phyloP scores from a whole-genome alignment of 2,113 vertebrate species.

The Marmota monax region DNA sequence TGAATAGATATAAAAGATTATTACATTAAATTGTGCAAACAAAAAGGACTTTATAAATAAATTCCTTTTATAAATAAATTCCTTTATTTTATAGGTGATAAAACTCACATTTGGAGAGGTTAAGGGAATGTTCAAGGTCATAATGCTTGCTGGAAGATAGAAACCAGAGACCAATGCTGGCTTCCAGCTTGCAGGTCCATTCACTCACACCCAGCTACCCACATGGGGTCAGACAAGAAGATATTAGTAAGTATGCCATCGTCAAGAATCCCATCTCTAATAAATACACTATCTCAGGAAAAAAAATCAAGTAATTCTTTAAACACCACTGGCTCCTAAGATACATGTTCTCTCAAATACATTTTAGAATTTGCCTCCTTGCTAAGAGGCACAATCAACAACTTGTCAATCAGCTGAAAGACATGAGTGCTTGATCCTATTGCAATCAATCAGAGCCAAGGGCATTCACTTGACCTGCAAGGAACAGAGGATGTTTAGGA shows the following conservation, averaged over 20 bases:
- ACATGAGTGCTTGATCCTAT: background rate
- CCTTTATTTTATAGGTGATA: background rate
- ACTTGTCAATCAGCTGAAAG: constrained; percentile 62
- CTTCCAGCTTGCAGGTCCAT: background rate
- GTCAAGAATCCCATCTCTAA: background rate
- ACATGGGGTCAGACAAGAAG: background rate
- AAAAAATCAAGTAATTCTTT: constrained; percentile 38
- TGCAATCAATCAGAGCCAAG: constrained; percentile 49
- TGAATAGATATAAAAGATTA: constrained; percentile 26
- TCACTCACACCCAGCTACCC: background rate
- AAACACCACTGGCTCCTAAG: constrained; percentile 35
- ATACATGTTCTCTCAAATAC: constrained; percentile 19
- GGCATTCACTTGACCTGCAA: constrained; percentile 28
- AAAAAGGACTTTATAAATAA: background rate
- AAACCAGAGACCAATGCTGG: background rate
- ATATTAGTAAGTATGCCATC: background rate
- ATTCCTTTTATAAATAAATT: background rate
- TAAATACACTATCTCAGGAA: constrained; percentile 8
- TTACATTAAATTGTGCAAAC: background rate
- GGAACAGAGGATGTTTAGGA: constrained; percentile 21
- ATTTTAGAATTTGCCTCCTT: constrained; percentile 61
- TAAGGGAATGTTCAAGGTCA: background rate
- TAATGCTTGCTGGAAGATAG: background rate
- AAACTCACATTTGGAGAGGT: background rate
- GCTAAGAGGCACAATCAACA: constrained; percentile 21